Evolutionary conservation across 2,888 invertebrate genomes (phyloP), one percentile per base, ranked within the genome.

Genomic region (Agonopterix heracliana): DNA sequence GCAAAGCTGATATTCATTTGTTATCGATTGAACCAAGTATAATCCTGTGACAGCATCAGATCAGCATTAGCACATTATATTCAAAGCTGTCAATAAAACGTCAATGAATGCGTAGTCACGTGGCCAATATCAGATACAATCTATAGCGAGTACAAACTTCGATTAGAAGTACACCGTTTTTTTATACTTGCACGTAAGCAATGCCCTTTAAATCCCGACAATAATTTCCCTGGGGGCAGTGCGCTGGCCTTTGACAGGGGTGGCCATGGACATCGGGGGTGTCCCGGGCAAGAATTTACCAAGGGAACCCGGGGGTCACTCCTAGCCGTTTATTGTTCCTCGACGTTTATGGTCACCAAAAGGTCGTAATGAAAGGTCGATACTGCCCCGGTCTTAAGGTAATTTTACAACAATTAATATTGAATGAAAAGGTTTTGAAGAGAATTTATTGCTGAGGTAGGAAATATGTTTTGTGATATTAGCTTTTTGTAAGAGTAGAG

Each of bases 141-240:
- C 69, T 65, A 68, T 67, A 65, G 61, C 68, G 61, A 68, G 66
- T 70, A 68, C 74, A 69, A 71, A 63, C 41, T 78, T 78, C 71
- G 74, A 80, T 80, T 80, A 79, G 73, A 78, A 76, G 72, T 78
- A 77, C 74, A 75, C 71, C 73, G 74, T 79, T 82, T 85, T 64
- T 86, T 86, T 85, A 72, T 83, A 76, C 72, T 73, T 85, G 69
- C 64, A 67, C 78, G 78, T 78, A 80, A 83, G 83, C 79, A 78
- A 73, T 84, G 85, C 87, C 89, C 89, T 89, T 88, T 88, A 89
- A 89, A 89, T 85, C 88, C 88, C 81, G 82, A 84, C 87, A 83
- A 88, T 89, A 86, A 89, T 89, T 89, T 89, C 89, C 89, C 89
- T 57, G 47, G 89, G 78, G 89, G 75, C 68, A 67, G 61, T 64